Evolutionary conservation across 2,888 invertebrate species (phyloP).

Genomic region (Antheraea assamensis): DNA sequence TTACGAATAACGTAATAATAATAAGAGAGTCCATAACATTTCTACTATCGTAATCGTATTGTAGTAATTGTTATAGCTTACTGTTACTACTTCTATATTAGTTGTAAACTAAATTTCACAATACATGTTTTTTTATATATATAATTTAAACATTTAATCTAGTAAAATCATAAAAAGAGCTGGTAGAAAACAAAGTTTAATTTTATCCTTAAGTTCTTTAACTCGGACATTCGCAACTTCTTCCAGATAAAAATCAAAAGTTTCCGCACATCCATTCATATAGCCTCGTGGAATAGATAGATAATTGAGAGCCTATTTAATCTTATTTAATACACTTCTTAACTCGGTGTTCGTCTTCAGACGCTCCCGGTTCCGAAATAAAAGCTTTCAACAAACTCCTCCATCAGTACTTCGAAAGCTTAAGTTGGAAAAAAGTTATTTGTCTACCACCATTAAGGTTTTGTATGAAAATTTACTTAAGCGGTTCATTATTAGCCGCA

Average conservation of each 20-base stretch:
- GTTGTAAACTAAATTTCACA: neutral
- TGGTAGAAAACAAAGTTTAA: conserved; percentile 8
- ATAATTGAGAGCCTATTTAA: conserved; percentile 9
- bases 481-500: neutral
- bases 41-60: neutral
- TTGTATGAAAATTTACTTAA: neutral
- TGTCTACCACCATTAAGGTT: conserved; percentile 14
- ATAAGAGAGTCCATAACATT: neutral
- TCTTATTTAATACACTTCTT: conserved; percentile 13
- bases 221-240: neutral
- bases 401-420: conserved; percentile 11
- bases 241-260: conserved; percentile 6
- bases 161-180: neutral
- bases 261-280: neutral
- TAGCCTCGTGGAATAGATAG: neutral
- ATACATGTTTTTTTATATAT: neutral
- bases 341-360: conserved; percentile 7
- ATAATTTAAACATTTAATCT: neutral
- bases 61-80: neutral
- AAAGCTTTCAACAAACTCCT: conserved; percentile 14
- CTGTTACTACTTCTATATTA: neutral
- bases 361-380: conserved; percentile 1
- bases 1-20: neutral
- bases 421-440: conserved; percentile 8
- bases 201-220: neutral